Evolutionary conservation across 2,888 invertebrate genomes (phyloP), one percentile per base, ranked within the genome.

Genomic region (Sphecodes monilicornis): DNA sequence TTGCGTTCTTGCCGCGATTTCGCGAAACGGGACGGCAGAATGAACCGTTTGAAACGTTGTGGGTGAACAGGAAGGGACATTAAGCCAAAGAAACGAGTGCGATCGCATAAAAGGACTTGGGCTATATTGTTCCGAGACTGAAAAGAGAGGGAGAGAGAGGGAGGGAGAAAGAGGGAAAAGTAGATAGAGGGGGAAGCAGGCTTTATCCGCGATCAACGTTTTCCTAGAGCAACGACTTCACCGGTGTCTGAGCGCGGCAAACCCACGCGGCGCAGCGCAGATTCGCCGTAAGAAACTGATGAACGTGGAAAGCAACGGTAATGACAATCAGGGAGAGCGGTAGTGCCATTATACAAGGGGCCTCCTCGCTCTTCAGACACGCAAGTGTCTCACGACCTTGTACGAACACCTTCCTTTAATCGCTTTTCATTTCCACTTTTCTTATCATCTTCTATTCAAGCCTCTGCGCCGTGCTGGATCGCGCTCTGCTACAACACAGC

Each of bases 331-430:
- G 86, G 90, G 86, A 90, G 86, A 89, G 88, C 89, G 91, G 90
- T 86, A 82, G 83, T 86, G 84, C 83, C 89, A 91, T 90, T 91
- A 91, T 91, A 90, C 90, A 91, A 91, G 91, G 89, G 18, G 64
- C 18, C 88, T 88, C 83, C 50, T 50, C 10, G 83, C 80, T 79
- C 76, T 78, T 82, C 81, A 78, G 81, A 84, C 90, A 85, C 88
- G 86, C 88, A 84, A 88, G 86, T 90, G 91, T 92, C 91, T 86
- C 92, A 91, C 91, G 92, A 93, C 92, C 92, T 92, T 93, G 92
- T 91, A 78, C 85, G 91, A 89, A 86, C 87, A 86, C 87, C 82
- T 84, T 82, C 76, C 43, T 75, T 73, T 72, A 64, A 57, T 79
- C 70, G 69, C 82, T 80, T 76, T 70, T 64, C 82, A 78, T 82